Evolutionary conservation across 2,113 vertebrate genomes (phyloP).

Genomic region (Apeltes quadracus): DNA sequence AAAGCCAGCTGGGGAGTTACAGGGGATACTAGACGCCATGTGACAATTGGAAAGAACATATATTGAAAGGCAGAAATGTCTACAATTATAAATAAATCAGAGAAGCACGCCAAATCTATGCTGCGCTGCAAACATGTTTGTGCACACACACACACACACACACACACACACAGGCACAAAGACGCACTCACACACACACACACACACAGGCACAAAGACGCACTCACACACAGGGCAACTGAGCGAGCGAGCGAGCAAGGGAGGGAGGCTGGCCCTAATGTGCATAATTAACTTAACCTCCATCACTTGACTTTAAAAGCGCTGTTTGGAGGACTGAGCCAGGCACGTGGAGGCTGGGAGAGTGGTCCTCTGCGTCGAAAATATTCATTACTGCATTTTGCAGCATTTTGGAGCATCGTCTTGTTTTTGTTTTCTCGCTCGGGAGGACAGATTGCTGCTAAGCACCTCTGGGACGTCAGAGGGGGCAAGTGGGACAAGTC

Average conservation of each 20-base stretch:
- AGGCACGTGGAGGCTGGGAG: conserved; percentile 80
- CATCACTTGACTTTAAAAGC: conserved; percentile 89
- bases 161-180: conserved; percentile 1
- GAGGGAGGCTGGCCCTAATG: conserved; percentile 79
- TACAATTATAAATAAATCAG: neutral
- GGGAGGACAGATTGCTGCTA: conserved; percentile 71
- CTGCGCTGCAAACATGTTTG: conserved; percentile 10
- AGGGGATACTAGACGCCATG: conserved; percentile 14
- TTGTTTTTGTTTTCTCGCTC: conserved; percentile 74
- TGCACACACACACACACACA: conserved; percentile 35
- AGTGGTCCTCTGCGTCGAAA: conserved; percentile 74
- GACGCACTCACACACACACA: conserved; percentile 30
- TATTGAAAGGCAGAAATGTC: conserved; percentile 14
- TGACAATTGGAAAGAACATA: conserved; percentile 16
- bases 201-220: conserved; percentile 31
- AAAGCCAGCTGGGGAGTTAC: conserved; percentile 15
- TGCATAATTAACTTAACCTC: conserved; percentile 94
- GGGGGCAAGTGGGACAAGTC: conserved; percentile 52
- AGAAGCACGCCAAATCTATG: conserved; percentile 18
- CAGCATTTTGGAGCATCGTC: conserved; percentile 67
- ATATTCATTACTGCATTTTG: conserved; percentile 76
- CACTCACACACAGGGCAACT: conserved; percentile 27
- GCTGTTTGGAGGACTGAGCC: conserved; percentile 83
- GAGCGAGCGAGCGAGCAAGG: conserved; percentile 50
- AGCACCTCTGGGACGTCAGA: conserved; percentile 61